A percentile compares a stretch with the other conserved stretches of the same genome.
These are phyloP conservation scores for Synergus laeviventris DNA, from an alignment of 2,888 invertebrate species.

Conservation along the genomic window DNA sequence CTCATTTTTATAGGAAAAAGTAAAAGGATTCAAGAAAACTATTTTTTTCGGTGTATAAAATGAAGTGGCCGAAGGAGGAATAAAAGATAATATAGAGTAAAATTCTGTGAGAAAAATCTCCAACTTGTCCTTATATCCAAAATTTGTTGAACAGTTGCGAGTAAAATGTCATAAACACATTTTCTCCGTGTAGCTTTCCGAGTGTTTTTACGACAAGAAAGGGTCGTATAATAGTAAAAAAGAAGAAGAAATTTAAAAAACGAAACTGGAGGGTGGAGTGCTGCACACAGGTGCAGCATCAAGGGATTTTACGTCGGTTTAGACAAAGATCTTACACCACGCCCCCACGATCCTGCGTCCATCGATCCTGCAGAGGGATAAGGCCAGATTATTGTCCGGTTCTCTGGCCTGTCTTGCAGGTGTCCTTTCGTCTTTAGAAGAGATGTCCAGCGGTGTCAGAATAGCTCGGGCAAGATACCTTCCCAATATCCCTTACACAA, in stretches of 20 bases:
- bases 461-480: not conserved
- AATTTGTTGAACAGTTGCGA: too few species aligned
- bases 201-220: not conserved
- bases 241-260: not conserved
- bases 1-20: too few species aligned
- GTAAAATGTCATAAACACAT: too few species aligned
- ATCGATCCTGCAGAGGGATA: constrained; percentile 16
- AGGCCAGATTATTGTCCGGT: constrained; percentile 12
- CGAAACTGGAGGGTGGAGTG: not conserved
- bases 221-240: not conserved
- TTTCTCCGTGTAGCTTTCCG: too few species aligned
- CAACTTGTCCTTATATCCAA: too few species aligned
- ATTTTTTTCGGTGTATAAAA: too few species aligned
- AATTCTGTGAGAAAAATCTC: too few species aligned
- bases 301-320: constrained; percentile 10
- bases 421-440: constrained; percentile 9
- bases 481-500: not conserved
- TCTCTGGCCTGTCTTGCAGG: constrained; percentile 22
- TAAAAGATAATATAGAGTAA: too few species aligned
- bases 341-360: not conserved
- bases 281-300: constrained; percentile 24
- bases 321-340: constrained; percentile 18
- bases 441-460: constrained; percentile 15
- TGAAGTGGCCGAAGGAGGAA: too few species aligned
- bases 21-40: too few species aligned